Conservation (phyloP, 2,797 vertebrate species). For the Synaphobranchus kaupii region DNA sequence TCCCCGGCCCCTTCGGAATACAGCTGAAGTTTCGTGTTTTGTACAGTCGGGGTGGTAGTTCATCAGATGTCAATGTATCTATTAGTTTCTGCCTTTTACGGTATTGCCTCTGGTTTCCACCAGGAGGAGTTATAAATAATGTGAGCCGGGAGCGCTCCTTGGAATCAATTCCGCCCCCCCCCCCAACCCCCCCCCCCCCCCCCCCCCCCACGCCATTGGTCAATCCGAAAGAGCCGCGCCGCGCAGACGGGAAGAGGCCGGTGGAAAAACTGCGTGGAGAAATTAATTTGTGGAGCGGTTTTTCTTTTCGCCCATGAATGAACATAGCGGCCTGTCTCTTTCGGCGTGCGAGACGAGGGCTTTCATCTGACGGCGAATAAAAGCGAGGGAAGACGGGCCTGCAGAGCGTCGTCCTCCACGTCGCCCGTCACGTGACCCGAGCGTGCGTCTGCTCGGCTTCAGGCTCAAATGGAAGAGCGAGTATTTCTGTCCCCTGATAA, state of each 20-base stretch:
- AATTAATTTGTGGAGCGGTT: neutral
- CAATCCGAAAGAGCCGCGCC: neutral
- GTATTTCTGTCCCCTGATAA: slow-evolving; percentile 26
- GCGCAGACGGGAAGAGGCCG: neutral
- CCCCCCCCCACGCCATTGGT: slow-evolving; percentile 3
- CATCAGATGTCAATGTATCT: slow-evolving; percentile 25
- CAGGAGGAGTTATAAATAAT: slow-evolving; percentile 4
- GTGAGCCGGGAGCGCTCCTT: neutral
- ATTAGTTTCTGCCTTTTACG: slow-evolving; percentile 16
- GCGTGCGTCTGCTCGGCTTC: neutral
- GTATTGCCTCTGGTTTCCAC: neutral
- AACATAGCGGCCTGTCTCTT: neutral
- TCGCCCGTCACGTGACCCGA: neutral
- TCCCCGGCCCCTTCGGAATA: neutral
- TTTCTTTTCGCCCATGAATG: neutral
- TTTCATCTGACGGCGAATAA: neutral
- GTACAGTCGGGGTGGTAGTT: neutral
- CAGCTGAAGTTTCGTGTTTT: neutral
- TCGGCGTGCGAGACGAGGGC: neutral
- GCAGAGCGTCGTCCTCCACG: neutral
- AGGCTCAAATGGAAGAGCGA: neutral
- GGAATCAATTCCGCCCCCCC: neutral
- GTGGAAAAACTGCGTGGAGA: neutral
- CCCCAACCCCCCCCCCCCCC: too few relatives aligned
- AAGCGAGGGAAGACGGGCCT: neutral